Conservation (phyloP, 64 coral and sea anemone species). For the Hydrozoanthus tunicans region DNA sequence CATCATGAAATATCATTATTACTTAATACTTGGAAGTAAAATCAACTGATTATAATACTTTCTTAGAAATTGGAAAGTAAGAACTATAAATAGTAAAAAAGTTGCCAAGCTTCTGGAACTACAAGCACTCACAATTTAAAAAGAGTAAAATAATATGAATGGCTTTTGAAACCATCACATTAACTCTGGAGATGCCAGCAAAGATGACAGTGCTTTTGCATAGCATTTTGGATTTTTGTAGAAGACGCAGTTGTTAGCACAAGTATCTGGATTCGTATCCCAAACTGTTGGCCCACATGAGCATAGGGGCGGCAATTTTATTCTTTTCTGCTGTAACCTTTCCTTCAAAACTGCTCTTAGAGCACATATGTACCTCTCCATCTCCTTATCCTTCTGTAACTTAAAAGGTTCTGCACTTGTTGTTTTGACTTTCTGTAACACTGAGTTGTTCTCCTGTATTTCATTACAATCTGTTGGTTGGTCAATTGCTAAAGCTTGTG, state of each 20-base stretch:
- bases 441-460: conserved; percentile 13
- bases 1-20: too few relatives aligned
- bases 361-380: conserved; percentile 86
- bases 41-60: too few relatives aligned
- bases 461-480: conserved; percentile 5
- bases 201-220: conserved; percentile 87
- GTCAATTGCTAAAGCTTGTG: neutral
- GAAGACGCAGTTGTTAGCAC: conserved; percentile 94
- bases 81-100: too few relatives aligned
- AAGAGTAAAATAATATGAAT: neutral
- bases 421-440: conserved; percentile 4
- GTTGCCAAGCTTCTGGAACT: too few relatives aligned
- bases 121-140: neutral
- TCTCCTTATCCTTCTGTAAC: conserved; percentile 86
- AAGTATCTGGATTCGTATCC: conserved; percentile 89
- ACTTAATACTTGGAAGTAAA: too few relatives aligned
- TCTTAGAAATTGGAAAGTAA: too few relatives aligned
- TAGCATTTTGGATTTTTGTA: conserved; percentile 88
- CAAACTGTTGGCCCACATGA: conserved; percentile 92
- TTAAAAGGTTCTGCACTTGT: conserved; percentile 41
- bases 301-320: conserved; percentile 74
- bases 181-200: conserved; percentile 67
- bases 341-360: conserved; percentile 79
- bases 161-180: neutral
- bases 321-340: conserved; percentile 57